Evolutionary conservation across 1,140 invertebrate genomes (phyloP).

Genomic region (Octopus sinensis): DNA sequence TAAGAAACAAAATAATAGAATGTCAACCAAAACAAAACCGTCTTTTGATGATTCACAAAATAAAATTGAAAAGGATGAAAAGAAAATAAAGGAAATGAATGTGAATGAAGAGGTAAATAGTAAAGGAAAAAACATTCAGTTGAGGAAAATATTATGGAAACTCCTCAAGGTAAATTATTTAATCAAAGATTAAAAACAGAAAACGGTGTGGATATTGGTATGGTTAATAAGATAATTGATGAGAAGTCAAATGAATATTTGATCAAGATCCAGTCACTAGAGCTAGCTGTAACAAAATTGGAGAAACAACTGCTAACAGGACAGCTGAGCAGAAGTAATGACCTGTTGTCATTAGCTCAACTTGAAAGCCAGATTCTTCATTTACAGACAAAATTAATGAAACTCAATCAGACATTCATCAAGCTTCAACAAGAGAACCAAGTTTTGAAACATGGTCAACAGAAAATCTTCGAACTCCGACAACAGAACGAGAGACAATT

Average conservation of each 20-base stretch:
- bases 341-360: conserved; percentile 36
- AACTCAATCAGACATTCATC: conserved; percentile 43
- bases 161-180: background rate
- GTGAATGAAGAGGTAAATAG: background rate
- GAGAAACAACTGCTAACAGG: conserved; percentile 46
- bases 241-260: conserved; percentile 27
- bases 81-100: background rate
- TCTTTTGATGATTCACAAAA: background rate
- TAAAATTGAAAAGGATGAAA: background rate
- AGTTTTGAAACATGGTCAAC: conserved; percentile 32
- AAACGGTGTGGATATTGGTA: background rate
- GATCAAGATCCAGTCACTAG: conserved; percentile 40
- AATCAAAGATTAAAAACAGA: background rate
- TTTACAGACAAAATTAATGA: conserved; percentile 48
- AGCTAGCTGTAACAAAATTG: conserved; percentile 43
- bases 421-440: conserved; percentile 36
- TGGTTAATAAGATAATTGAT: background rate
- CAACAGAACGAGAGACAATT: conserved; percentile 23
- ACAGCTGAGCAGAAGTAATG: conserved; percentile 42
- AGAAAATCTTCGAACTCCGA: conserved; percentile 38
- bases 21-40: too few relatives aligned
- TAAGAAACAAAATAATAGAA: too few relatives aligned
- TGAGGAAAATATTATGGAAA: background rate
- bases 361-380: conserved; percentile 49
- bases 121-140: background rate